Evolutionary conservation across 1,140 invertebrate species (phyloP).

Genomic region (Patella vulgata): DNA sequence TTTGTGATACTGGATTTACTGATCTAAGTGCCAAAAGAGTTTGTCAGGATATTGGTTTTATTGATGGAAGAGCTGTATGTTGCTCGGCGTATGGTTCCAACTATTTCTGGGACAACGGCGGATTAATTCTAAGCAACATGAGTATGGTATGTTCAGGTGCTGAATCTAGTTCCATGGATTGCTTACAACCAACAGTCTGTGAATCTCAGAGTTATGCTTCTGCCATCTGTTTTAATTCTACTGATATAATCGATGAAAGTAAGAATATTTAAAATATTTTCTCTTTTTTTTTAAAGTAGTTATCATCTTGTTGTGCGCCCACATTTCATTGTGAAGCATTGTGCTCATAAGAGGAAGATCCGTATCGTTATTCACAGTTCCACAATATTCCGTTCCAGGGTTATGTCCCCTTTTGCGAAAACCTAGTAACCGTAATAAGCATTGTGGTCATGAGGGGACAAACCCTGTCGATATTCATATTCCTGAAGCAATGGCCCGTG

Average conservation of each 20-base stretch:
- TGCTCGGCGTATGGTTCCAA: not conserved
- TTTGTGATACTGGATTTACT: constrained; percentile 19
- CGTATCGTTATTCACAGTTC: too few species aligned
- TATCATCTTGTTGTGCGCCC: too few species aligned
- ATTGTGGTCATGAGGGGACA: too few species aligned
- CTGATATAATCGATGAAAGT: not conserved
- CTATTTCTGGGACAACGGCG: constrained; percentile 2
- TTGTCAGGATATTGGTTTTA: constrained; percentile 20
- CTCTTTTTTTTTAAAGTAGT: too few species aligned
- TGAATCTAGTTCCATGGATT: not conserved
- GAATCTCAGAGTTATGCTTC: not conserved
- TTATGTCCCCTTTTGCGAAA: too few species aligned
- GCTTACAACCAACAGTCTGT: not conserved
- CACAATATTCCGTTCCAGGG: too few species aligned
- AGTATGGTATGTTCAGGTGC: constrained; percentile 5
- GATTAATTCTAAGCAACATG: constrained; percentile 10
- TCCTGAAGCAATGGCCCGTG: too few species aligned
- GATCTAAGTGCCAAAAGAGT: constrained; percentile 14
- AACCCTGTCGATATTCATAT: too few species aligned
- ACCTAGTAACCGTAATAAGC: too few species aligned
- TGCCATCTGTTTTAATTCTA: constrained; percentile 11
- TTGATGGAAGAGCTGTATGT: constrained; percentile 5
- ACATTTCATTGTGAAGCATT: too few species aligned
- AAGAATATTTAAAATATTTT: too few species aligned
- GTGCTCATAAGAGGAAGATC: too few species aligned